A percentile compares a stretch with the other conserved stretches of the same genome.
Evolutionary conservation across 2,797 vertebrate genomes (phyloP).

Genomic region (Amphiprion clarkii): DNA sequence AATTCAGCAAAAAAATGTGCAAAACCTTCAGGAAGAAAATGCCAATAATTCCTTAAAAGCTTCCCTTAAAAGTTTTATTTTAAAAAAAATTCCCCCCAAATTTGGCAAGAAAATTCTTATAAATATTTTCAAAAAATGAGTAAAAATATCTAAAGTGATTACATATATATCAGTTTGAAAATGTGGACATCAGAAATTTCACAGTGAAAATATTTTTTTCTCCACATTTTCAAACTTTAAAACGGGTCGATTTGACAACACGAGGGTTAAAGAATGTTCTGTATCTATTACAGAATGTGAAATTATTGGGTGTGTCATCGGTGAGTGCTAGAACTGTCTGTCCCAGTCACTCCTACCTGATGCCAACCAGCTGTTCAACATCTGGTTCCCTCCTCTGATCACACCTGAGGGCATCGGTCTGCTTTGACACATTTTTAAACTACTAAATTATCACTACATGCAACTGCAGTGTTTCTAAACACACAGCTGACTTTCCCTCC

Average conservation of each 20-base stretch:
- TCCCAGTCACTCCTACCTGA: not conserved
- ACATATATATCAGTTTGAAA: too few species aligned
- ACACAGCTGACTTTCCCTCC: not conserved
- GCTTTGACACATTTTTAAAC: not conserved
- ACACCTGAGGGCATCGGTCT: not conserved
- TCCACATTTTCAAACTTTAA: not conserved
- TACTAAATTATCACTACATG: not conserved
- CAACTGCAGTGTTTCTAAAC: not conserved
- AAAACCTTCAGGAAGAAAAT: too few species aligned
- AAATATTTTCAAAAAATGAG: too few species aligned
- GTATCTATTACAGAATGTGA: not conserved
- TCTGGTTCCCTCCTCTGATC: slow-evolving; percentile 28
- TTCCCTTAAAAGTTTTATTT: too few species aligned
- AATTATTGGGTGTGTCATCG: not conserved
- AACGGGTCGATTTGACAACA: too few species aligned
- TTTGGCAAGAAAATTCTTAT: too few species aligned
- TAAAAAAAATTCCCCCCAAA: too few species aligned
- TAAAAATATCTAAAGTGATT: too few species aligned
- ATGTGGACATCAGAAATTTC: too few species aligned
- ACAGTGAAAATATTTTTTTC: not conserved
- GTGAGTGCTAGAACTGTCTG: not conserved
- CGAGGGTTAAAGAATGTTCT: not conserved
- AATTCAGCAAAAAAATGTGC: too few species aligned
- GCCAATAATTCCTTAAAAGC: too few species aligned
- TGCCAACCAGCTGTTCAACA: slow-evolving; percentile 43